phyloP scores from a whole-genome alignment of 2,797 vertebrate genomes.

The Peromyscus eremicus region DNA sequence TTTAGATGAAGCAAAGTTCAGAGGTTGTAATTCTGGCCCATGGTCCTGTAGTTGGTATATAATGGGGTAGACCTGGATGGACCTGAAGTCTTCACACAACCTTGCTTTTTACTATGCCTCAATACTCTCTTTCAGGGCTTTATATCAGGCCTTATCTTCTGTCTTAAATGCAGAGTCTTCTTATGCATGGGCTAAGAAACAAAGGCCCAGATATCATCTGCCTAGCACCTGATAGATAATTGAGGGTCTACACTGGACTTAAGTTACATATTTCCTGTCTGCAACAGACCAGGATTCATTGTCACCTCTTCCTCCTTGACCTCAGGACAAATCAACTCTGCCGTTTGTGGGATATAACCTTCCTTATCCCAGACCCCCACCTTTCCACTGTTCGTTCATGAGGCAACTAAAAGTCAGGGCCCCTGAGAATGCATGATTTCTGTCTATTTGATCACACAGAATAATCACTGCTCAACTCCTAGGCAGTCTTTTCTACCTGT shows the following conservation, averaged over 20 bases:
- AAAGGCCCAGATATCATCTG: constrained; percentile 38
- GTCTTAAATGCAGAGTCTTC: not conserved
- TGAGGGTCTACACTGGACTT: not conserved
- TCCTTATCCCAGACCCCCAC: not conserved
- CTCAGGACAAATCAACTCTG: not conserved
- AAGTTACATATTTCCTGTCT: not conserved
- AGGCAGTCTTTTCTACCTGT: not conserved
- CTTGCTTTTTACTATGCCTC: not conserved
- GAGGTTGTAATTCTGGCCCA: not conserved
- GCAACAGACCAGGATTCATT: not conserved
- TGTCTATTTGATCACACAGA: not conserved
- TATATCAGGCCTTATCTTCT: not conserved
- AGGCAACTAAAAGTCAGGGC: constrained; percentile 27
- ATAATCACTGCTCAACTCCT: not conserved
- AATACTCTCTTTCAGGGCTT: not conserved
- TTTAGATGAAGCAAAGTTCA: constrained; percentile 33
- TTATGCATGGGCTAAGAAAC: not conserved
- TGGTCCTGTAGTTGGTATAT: not conserved
- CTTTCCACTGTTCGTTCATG: not conserved
- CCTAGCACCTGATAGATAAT: not conserved
- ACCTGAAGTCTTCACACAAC: constrained; percentile 48
- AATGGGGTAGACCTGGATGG: not conserved
- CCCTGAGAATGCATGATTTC: not conserved
- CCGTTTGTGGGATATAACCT: not conserved
- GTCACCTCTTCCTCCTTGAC: not conserved